These are phyloP conservation scores for Mythimna pallens DNA, from an alignment of 2,888 invertebrate genomes.

Conservation along the genomic window DNA sequence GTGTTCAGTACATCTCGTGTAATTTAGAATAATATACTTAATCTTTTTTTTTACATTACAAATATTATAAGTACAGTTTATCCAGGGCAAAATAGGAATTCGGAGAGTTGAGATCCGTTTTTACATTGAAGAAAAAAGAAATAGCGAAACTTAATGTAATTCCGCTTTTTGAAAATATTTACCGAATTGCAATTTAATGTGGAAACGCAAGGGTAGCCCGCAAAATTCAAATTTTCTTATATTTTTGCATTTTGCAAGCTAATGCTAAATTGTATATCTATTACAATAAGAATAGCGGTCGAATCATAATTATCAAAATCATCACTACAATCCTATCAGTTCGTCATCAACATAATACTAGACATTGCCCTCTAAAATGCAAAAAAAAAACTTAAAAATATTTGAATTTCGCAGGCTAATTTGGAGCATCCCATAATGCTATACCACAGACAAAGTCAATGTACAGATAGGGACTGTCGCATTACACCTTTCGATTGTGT, in stretches of 20 bases:
- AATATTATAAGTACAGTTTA: conserved; percentile 68
- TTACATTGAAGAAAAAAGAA: conserved; percentile 46
- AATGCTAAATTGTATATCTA: too few relatives aligned
- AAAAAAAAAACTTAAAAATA: too few relatives aligned
- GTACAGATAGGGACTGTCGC: not conserved
- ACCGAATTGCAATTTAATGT: not conserved
- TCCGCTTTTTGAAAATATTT: conserved; percentile 22
- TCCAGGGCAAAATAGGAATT: conserved; percentile 64
- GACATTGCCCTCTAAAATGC: too few relatives aligned
- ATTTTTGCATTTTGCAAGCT: too few relatives aligned
- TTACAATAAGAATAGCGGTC: too few relatives aligned
- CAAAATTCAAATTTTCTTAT: too few relatives aligned
- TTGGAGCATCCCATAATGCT: not conserved
- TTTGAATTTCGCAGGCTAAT: too few relatives aligned
- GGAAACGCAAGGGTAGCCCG: too few relatives aligned
- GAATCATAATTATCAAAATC: too few relatives aligned
- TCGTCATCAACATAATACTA: too few relatives aligned
- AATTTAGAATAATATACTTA: conserved; percentile 56
- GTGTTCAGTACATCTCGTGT: conserved; percentile 60
- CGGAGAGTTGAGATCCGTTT: conserved; percentile 72
- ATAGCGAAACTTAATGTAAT: conserved; percentile 28
- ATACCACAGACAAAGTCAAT: conserved; percentile 13
- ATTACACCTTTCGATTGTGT: not conserved
- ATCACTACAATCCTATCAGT: too few relatives aligned
- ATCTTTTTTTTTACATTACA: conserved; percentile 53